Evolutionary conservation across 2,113 vertebrate genomes (phyloP).

Genomic region (Terrapene triunguis): DNA sequence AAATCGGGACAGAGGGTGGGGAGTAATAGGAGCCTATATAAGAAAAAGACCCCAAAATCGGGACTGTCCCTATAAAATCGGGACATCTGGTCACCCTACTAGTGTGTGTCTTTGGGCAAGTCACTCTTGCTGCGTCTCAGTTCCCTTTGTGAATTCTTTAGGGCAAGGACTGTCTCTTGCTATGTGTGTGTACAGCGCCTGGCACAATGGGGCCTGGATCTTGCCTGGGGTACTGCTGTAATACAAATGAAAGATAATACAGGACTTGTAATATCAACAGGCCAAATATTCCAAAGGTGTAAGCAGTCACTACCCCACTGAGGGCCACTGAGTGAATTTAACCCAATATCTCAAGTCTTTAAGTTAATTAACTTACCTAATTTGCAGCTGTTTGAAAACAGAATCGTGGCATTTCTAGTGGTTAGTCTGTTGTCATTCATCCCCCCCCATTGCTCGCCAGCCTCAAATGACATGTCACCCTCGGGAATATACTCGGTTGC

Average conservation of each 20-base stretch:
- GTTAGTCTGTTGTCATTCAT: neutral
- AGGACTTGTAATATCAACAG: neutral
- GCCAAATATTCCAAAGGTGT: neutral
- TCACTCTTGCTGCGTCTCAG: neutral
- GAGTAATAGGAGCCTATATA: no score
- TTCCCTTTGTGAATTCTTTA: no score
- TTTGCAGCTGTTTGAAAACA: neutral
- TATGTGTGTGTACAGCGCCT: fast-evolving
- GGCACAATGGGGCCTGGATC: neutral
- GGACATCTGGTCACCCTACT: no score
- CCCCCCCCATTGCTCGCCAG: neutral
- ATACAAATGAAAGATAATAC: neutral
- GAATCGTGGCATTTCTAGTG: neutral
- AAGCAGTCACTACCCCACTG: neutral
- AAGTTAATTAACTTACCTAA: neutral
- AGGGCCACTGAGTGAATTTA: neutral
- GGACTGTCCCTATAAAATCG: no score
- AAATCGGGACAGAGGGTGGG: no score
- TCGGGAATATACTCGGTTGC: fast-evolving
- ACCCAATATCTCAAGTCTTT: neutral
- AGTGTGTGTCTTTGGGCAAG: neutral
- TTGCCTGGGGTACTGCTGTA: neutral
- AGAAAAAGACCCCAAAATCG: no score
- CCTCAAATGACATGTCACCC: neutral
- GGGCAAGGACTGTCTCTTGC: neutral